phyloP scores from a whole-genome alignment of 2,888 invertebrate genomes.

The Drosophila helvetica region DNA sequence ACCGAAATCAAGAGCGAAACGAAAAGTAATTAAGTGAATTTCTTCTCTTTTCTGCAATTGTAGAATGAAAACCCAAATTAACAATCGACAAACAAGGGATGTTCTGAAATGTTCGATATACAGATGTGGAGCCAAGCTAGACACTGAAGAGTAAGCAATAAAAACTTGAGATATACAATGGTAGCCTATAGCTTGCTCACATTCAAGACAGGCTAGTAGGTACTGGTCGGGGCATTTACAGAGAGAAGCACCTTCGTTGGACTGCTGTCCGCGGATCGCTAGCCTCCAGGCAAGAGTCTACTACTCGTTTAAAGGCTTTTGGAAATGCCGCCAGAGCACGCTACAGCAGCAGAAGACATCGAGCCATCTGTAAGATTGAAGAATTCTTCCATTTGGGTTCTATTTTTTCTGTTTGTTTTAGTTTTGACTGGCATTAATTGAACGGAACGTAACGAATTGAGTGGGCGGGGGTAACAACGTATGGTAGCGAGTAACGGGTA shows the following conservation, averaged over 20 bases:
- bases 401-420: conserved; percentile 33
- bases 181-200: conserved; percentile 64
- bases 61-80: conserved; percentile 40
- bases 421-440: conserved; percentile 21
- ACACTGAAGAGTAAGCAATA: conserved; percentile 52
- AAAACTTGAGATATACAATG: conserved; percentile 37
- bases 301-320: conserved; percentile 59
- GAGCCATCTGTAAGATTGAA: conserved; percentile 80
- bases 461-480: conserved; percentile 18
- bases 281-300: conserved; percentile 42
- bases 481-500: conserved; percentile 30
- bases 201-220: conserved; percentile 46
- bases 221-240: conserved; percentile 46
- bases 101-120: conserved; percentile 22
- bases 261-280: conserved; percentile 26
- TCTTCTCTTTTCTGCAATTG: conserved; percentile 76
- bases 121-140: conserved; percentile 61
- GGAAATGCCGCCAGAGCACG: conserved; percentile 77
- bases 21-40: conserved; percentile 72
- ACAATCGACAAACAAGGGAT: conserved; percentile 18
- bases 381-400: conserved; percentile 61
- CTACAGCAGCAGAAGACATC: conserved; percentile 79
- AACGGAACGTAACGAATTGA: conserved; percentile 53
- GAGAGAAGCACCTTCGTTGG: conserved; percentile 24
- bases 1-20: conserved; percentile 67